A percentile compares a stretch with the other conserved stretches of the same genome.
phyloP scores from a whole-genome alignment of 2,113 vertebrate species.

The Peromyscus maniculatus region DNA sequence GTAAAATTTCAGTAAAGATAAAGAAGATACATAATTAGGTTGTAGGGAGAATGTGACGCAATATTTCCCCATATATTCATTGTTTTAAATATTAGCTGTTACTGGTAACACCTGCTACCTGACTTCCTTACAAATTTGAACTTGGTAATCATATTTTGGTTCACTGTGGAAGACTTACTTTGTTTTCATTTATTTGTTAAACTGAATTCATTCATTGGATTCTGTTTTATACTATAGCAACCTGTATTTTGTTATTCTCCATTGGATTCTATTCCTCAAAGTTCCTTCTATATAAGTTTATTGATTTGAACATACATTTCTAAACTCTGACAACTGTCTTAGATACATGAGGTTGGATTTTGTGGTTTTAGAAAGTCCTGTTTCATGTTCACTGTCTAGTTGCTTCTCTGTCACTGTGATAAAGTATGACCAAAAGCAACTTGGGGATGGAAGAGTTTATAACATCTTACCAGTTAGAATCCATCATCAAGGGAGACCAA shows the following conservation, averaged over 20 bases:
- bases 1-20: conserved; percentile 19
- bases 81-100: background rate
- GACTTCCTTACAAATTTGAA: background rate
- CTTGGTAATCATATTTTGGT: background rate
- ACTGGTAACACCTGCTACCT: background rate
- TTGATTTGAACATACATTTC: background rate
- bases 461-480: background rate
- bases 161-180: conserved; percentile 16
- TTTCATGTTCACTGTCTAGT: background rate
- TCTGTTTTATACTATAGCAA: background rate
- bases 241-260: background rate
- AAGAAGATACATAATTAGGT: background rate
- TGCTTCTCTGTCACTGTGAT: background rate
- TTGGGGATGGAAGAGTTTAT: background rate
- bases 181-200: background rate
- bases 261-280: conserved; percentile 23
- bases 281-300: background rate
- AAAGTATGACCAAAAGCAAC: background rate
- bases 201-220: background rate
- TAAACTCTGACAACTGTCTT: background rate
- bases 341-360: conserved; percentile 12
- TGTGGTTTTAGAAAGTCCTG: conserved; percentile 14
- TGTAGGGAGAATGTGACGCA: background rate
- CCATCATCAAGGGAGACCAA: background rate
- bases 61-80: background rate